These are phyloP conservation scores for Helobdella robusta DNA, from an alignment of 2,888 invertebrate species.

Conservation along the genomic window DNA sequence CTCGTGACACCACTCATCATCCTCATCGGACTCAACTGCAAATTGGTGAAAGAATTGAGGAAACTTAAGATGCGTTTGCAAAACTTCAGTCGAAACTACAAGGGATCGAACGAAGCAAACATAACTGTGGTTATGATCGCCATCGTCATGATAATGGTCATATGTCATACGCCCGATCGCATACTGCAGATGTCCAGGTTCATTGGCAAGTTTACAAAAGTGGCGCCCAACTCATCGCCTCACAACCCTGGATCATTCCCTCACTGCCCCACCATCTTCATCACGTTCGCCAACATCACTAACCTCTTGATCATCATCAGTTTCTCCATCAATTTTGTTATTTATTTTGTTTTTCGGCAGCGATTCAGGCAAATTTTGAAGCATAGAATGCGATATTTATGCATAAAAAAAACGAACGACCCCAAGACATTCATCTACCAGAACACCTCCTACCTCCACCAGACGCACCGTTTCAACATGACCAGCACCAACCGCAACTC, in stretches of 20 bases:
- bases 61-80: constrained; percentile 10
- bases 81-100: constrained; percentile 6
- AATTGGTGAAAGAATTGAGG: constrained; percentile 26
- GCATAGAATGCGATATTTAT: background rate
- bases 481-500: too few species aligned
- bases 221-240: constrained; percentile 8
- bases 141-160: constrained; percentile 29
- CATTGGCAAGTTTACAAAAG: constrained; percentile 8
- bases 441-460: too few species aligned
- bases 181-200: constrained; percentile 28
- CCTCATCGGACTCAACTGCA: constrained; percentile 28
- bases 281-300: constrained; percentile 15
- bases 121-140: constrained; percentile 31
- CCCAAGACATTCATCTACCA: too few species aligned
- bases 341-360: constrained; percentile 30
- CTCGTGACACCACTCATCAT: constrained; percentile 31
- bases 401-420: too few species aligned
- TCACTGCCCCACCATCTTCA: constrained; percentile 12
- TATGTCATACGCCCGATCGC: constrained; percentile 30
- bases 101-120: constrained; percentile 26
- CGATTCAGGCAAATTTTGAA: constrained; percentile 27
- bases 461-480: too few species aligned
- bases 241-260: background rate
- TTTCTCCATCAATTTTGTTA: constrained; percentile 30
- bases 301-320: constrained; percentile 31